A percentile compares a stretch with the other conserved stretches of the same genome.
Conservation (phyloP, 2,113 vertebrate genomes). For the Sceloporus undulatus region DNA sequence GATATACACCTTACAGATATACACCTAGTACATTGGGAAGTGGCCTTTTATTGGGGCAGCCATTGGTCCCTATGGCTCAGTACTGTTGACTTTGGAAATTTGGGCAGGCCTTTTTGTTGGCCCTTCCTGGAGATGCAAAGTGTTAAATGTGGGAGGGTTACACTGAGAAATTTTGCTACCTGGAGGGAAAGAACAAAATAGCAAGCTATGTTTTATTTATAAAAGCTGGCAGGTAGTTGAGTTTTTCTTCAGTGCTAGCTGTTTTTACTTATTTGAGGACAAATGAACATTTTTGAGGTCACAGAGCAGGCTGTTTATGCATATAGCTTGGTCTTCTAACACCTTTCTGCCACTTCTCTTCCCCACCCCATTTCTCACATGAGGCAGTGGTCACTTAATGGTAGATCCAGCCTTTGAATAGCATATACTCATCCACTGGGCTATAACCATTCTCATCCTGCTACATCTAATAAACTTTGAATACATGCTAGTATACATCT, state of each 20-base stretch:
- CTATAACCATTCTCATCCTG: not conserved
- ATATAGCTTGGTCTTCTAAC: not conserved
- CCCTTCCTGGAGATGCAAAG: not conserved
- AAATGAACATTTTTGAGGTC: not conserved
- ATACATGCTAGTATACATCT: not conserved
- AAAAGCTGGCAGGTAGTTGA: not conserved
- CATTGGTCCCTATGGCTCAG: not conserved
- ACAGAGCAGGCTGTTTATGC: not conserved
- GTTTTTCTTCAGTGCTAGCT: not conserved
- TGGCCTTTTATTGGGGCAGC: not conserved
- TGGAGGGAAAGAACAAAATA: not conserved
- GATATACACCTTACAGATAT: not conserved
- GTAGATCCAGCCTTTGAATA: not conserved
- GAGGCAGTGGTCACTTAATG: not conserved
- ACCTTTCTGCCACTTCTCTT: not conserved
- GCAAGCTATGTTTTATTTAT: not conserved
- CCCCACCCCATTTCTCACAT: not conserved
- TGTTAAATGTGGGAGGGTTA: not conserved
- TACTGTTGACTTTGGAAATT: not conserved
- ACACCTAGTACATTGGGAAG: slow-evolving; percentile 4
- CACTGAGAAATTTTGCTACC: not conserved
- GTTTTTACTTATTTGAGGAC: not conserved
- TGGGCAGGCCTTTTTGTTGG: not conserved
- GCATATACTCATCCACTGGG: not conserved
- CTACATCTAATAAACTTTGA: not conserved